Evolutionary conservation across 1,140 invertebrate genomes (phyloP).

Genomic region (Neodiprion pinetum): DNA sequence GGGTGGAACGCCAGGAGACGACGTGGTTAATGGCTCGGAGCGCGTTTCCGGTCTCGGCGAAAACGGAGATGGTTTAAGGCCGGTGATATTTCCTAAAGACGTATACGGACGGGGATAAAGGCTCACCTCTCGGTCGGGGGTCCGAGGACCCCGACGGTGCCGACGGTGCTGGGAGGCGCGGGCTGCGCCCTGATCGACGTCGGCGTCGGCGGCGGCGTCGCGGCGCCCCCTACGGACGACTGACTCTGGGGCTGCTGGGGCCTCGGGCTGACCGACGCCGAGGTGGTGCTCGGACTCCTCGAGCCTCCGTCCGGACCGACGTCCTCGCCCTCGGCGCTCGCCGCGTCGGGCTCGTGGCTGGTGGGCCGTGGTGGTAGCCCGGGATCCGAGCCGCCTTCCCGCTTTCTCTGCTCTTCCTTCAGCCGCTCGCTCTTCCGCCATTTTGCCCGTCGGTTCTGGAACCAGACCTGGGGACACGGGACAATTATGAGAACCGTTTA

Average conservation of each 20-base stretch:
- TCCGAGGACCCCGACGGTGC: slow-evolving; percentile 15
- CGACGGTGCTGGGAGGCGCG: neutral
- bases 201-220: slow-evolving; percentile 54
- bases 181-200: slow-evolving; percentile 8
- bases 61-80: slow-evolving; percentile 22
- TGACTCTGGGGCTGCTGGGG: slow-evolving; percentile 51
- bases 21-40: slow-evolving; percentile 58
- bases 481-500: no score
- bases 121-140: slow-evolving; percentile 51
- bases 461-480: slow-evolving; percentile 79
- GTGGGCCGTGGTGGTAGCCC: slow-evolving; percentile 48
- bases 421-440: slow-evolving; percentile 91
- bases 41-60: slow-evolving; percentile 47
- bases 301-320: slow-evolving; percentile 46
- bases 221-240: slow-evolving; percentile 51
- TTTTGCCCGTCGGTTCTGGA: slow-evolving; percentile 92
- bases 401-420: slow-evolving; percentile 87
- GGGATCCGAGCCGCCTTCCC: slow-evolving; percentile 68
- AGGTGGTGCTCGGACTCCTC: slow-evolving; percentile 58
- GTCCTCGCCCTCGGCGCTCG: slow-evolving; percentile 49
- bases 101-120: slow-evolving; percentile 54
- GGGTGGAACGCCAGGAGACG: slow-evolving; percentile 23
- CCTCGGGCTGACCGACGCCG: slow-evolving; percentile 57
- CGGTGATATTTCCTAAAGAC: slow-evolving; percentile 56
- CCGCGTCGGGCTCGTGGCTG: slow-evolving; percentile 40